A percentile compares a stretch with the other conserved stretches of the same genome.
Evolutionary conservation across 2,113 vertebrate genomes (phyloP).

Genomic region (Noturus placidus): DNA sequence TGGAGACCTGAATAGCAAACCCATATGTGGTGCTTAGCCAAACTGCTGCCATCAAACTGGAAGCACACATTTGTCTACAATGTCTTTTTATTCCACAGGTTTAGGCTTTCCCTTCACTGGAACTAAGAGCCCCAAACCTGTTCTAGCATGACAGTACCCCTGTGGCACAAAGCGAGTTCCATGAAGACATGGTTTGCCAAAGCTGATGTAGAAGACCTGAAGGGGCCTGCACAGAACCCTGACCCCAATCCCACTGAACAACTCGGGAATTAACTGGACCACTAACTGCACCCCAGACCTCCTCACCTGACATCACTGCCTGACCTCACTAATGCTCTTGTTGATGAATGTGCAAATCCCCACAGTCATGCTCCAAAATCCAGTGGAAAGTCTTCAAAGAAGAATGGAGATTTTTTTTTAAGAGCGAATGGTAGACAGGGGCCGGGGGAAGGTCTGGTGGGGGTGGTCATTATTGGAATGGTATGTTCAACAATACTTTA

Average conservation of each 20-base stretch:
- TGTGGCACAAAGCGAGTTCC: too few relatives aligned
- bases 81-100: background rate
- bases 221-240: background rate
- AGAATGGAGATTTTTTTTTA: too few relatives aligned
- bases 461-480: background rate
- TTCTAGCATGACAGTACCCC: background rate
- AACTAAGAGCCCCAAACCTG: background rate
- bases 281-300: background rate
- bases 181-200: background rate
- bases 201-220: background rate
- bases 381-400: too few relatives aligned
- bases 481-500: background rate
- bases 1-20: background rate
- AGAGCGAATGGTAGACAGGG: too few relatives aligned
- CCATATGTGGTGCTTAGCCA: background rate
- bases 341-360: too few relatives aligned
- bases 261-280: background rate
- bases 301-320: too few relatives aligned
- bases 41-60: background rate
- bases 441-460: too few relatives aligned
- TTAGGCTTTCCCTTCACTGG: too few relatives aligned
- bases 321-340: too few relatives aligned
- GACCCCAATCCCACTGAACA: background rate
- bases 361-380: too few relatives aligned
- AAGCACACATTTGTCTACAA: background rate